phyloP scores from a whole-genome alignment of 2,797 vertebrate species.

The Myiotriccus ornatus region DNA sequence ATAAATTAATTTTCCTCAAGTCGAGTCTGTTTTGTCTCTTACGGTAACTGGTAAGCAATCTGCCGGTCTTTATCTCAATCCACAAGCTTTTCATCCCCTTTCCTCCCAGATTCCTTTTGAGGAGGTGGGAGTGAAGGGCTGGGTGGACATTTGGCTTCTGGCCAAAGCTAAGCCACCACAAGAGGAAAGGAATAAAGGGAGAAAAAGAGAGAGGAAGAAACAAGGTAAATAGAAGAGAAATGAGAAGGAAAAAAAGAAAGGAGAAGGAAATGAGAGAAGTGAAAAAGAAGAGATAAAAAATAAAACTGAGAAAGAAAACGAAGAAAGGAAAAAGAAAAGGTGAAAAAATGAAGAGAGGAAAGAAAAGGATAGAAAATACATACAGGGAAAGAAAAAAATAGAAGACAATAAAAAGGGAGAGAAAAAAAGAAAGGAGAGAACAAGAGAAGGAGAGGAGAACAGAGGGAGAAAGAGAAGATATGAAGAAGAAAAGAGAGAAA shows the following conservation, averaged over 20 bases:
- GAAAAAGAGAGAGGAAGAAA: neutral
- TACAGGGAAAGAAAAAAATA: neutral
- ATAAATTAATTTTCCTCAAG: neutral
- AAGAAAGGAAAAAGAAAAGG: neutral
- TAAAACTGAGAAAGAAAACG: neutral
- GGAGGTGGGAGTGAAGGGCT: neutral
- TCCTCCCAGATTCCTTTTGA: neutral
- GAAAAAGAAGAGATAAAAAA: neutral
- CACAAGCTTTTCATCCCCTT: neutral
- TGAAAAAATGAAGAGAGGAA: neutral
- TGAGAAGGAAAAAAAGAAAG: neutral
- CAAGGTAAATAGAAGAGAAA: neutral
- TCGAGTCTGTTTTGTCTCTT: neutral
- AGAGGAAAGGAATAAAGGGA: neutral
- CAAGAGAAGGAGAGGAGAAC: neutral
- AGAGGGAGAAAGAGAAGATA: neutral
- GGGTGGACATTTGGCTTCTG: neutral
- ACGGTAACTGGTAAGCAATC: neutral
- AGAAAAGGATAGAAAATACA: neutral
- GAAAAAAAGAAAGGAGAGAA: neutral
- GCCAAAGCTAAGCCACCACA: neutral
- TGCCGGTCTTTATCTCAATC: neutral
- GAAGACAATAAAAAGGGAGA: neutral
- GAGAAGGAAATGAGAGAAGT: too few relatives aligned
- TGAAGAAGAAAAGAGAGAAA: neutral